A percentile compares a stretch with the other conserved stretches of the same genome.
Conservation (phyloP, 2,113 vertebrate species). For the Urocitellus parryii region DNA sequence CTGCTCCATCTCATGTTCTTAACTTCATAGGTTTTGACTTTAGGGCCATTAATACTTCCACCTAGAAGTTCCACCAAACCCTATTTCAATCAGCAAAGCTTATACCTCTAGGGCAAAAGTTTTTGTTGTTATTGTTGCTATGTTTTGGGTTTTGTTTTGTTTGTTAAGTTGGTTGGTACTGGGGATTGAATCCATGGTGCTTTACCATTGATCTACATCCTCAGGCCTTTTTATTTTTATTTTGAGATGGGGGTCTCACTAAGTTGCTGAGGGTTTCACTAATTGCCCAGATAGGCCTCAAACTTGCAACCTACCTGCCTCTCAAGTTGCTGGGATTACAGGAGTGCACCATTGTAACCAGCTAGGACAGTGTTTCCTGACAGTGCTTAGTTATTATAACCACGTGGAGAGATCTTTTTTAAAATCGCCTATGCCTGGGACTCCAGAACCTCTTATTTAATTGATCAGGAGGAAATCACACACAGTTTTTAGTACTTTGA, state of each 20-base stretch:
- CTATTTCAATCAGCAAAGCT: neutral
- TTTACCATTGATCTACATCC: too few relatives aligned
- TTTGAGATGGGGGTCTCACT: too few relatives aligned
- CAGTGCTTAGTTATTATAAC: neutral
- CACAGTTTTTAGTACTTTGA: neutral
- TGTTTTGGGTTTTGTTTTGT: too few relatives aligned
- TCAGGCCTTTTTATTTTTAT: too few relatives aligned
- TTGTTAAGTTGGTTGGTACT: too few relatives aligned
- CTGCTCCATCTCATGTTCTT: neutral
- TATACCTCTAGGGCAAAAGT: neutral
- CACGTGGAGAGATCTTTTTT: neutral
- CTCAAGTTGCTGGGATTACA: too few relatives aligned
- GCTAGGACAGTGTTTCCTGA: neutral
- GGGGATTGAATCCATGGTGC: too few relatives aligned
- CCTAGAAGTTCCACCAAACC: neutral
- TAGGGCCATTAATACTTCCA: neutral
- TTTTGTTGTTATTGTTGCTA: too few relatives aligned
- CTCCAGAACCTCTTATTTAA: neutral
- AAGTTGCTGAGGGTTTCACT: too few relatives aligned
- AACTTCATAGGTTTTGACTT: neutral
- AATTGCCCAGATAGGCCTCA: too few relatives aligned
- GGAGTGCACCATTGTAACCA: too few relatives aligned
- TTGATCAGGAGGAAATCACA: neutral
- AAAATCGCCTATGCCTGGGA: neutral
- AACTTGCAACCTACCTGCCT: too few relatives aligned